phyloP scores from a whole-genome alignment of 2,113 vertebrate species.

The Pollimyrus isidori region DNA sequence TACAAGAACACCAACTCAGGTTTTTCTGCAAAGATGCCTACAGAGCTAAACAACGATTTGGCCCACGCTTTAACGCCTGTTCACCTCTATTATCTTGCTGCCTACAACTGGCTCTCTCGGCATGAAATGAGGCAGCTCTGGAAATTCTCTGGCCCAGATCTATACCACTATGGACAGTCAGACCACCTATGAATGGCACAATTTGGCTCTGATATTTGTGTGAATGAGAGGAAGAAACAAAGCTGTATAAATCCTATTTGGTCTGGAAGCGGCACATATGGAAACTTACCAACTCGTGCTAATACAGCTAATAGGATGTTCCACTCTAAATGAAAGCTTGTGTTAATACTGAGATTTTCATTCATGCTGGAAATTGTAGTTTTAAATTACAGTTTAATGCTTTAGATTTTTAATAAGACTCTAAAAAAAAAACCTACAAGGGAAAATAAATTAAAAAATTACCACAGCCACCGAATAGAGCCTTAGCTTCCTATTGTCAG shows the following conservation, averaged over 20 bases:
- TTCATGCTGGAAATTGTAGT: slow-evolving; percentile 77
- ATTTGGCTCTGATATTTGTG: slow-evolving; percentile 34
- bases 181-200: slow-evolving; percentile 1
- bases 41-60: neutral
- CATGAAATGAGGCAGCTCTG: neutral
- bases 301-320: slow-evolving; percentile 80
- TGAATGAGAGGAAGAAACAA: slow-evolving; percentile 59
- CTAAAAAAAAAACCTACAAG: slow-evolving; percentile 57
- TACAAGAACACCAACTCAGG: neutral
- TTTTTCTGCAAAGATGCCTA: neutral
- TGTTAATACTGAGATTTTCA: slow-evolving; percentile 75
- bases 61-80: neutral
- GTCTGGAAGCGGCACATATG: slow-evolving; percentile 63
- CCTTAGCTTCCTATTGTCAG: slow-evolving; percentile 91
- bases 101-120: neutral
- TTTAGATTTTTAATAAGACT: slow-evolving; percentile 84
- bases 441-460: slow-evolving; percentile 73
- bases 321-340: slow-evolving; percentile 73
- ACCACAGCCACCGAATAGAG: slow-evolving; percentile 84
- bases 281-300: slow-evolving; percentile 70
- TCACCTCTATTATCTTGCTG: neutral
- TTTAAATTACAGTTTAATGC: slow-evolving; percentile 88
- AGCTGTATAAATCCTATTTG: slow-evolving; percentile 75
- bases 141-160: neutral
- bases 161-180: neutral